These are phyloP conservation scores for Dicycla oo DNA, from an alignment of 2,888 invertebrate genomes.

Conservation along the genomic window DNA sequence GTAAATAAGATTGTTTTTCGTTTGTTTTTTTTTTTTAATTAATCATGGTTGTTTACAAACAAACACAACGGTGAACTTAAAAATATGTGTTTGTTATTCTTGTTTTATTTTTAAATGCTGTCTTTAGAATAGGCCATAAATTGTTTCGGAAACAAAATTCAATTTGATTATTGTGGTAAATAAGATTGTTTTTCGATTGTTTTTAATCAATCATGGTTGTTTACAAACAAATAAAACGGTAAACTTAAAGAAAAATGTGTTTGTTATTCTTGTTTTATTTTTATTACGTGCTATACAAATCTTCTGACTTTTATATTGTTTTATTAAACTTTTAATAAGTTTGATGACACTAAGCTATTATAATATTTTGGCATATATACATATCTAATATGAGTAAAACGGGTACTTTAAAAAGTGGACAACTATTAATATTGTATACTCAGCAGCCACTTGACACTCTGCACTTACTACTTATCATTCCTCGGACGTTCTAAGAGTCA, in stretches of 20 bases:
- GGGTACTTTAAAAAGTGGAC: constrained; percentile 5
- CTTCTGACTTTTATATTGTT: background rate
- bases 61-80: background rate
- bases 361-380: background rate
- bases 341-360: background rate
- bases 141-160: background rate
- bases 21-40: background rate
- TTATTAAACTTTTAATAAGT: background rate
- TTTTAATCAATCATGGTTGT: background rate
- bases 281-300: background rate
- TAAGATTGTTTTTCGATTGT: background rate
- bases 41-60: constrained; percentile 21
- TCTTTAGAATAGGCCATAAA: background rate
- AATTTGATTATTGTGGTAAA: background rate
- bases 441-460: constrained; percentile 14
- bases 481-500: constrained; percentile 40
- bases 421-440: constrained; percentile 40
- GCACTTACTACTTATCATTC: constrained; percentile 53
- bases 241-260: background rate
- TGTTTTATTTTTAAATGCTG: background rate
- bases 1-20: background rate
- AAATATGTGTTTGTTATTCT: background rate
- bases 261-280: background rate
- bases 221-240: constrained; percentile 26
- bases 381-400: background rate